A percentile compares a stretch with the other conserved stretches of the same genome.
These are phyloP conservation scores for Cladorhizidae sp. DNA, from an alignment of 37 sponge, comb jelly and placozoan genomes.

Conservation along the genomic window DNA sequence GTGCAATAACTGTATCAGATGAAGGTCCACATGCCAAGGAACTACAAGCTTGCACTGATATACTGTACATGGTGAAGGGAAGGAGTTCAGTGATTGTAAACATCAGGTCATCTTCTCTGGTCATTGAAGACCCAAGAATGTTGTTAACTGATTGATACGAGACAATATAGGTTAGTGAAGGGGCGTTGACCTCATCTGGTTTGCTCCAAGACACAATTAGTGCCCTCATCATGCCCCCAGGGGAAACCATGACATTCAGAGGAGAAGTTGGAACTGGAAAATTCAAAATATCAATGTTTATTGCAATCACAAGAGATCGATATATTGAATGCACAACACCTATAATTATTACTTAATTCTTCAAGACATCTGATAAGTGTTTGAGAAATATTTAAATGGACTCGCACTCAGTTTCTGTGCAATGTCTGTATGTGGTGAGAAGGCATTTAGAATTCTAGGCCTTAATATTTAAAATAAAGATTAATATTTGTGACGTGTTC, in stretches of 20 bases:
- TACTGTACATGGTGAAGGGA: slow-evolving; percentile 32
- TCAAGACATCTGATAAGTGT: no score
- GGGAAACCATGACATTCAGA: background rate
- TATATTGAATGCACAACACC: no score
- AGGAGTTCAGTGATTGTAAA: background rate
- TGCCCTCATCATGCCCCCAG: background rate
- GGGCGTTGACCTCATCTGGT: slow-evolving; percentile 15
- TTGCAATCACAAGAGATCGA: no score
- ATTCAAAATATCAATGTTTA: no score
- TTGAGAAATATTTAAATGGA: no score
- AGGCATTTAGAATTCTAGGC: no score
- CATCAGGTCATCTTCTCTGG: background rate
- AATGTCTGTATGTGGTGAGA: no score
- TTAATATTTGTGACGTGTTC: no score
- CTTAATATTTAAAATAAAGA: no score
- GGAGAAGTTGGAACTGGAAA: slow-evolving; percentile 16
- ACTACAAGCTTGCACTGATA: slow-evolving; percentile 34
- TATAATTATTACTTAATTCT: no score
- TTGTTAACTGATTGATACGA: background rate
- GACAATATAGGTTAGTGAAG: slow-evolving; percentile 3
- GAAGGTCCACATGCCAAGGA: slow-evolving; percentile 20
- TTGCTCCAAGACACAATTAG: slow-evolving; percentile 11
- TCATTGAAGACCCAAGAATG: background rate
- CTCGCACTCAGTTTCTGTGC: no score
- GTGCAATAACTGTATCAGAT: background rate